These are phyloP conservation scores for Tolypeutes matacus DNA, from an alignment of 2,797 vertebrate species.

Conservation along the genomic window DNA sequence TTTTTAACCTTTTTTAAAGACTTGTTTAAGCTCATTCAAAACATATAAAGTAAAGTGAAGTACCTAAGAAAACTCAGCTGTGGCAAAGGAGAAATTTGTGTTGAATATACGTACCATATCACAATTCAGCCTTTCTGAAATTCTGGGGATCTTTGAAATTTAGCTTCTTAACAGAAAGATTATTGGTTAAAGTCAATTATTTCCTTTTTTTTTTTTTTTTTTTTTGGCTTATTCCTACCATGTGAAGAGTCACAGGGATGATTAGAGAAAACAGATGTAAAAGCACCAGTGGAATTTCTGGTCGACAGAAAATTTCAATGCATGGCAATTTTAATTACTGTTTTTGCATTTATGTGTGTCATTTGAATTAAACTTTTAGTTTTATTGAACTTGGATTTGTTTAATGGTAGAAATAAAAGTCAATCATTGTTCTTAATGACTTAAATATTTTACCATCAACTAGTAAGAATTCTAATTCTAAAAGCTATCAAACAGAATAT, in stretches of 20 bases:
- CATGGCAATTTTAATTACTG: neutral
- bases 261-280: neutral
- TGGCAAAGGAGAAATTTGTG: neutral
- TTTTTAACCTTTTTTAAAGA: neutral
- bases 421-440: conserved; percentile 15
- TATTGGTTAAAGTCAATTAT: neutral
- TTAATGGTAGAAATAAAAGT: conserved; percentile 6
- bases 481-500: conserved; percentile 26
- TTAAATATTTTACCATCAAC: conserved; percentile 16
- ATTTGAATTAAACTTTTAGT: neutral
- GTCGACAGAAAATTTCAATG: neutral
- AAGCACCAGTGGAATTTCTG: neutral
- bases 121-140: neutral
- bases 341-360: neutral
- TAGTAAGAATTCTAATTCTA: conserved; percentile 43
- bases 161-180: neutral
- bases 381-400: neutral
- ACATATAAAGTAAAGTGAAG: neutral
- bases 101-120: neutral
- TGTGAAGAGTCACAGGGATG: neutral
- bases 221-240: neutral
- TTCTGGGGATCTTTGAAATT: neutral
- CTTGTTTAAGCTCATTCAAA: too few species aligned
- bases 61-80: neutral
- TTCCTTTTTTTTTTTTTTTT: neutral